Evolutionary conservation across 2,797 vertebrate species (phyloP).

Genomic region (Sebastes cheni): DNA sequence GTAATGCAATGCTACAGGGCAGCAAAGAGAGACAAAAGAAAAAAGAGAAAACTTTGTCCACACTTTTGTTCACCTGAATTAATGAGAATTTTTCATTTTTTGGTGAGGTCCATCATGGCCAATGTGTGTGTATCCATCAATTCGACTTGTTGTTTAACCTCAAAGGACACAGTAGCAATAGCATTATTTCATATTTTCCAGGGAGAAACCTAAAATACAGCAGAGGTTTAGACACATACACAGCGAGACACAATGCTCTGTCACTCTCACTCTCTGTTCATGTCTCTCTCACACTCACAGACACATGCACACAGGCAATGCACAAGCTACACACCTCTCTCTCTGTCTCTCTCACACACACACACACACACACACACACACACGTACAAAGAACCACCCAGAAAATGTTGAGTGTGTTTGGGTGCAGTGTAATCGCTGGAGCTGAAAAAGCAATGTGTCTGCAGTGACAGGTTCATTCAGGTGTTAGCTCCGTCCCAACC

Average conservation of each 20-base stretch:
- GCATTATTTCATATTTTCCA: slow-evolving; percentile 57
- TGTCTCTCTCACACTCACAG: slow-evolving; percentile 52
- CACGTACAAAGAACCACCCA: slow-evolving; percentile 39
- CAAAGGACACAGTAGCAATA: slow-evolving; percentile 52
- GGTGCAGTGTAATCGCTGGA: slow-evolving; percentile 77
- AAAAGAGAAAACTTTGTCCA: background rate
- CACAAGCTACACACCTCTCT: slow-evolving; percentile 36
- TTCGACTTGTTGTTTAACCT: slow-evolving; percentile 57
- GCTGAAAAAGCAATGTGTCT: slow-evolving; percentile 82
- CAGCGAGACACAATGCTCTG: slow-evolving; percentile 43
- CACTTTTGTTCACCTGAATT: background rate
- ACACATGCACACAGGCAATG: slow-evolving; percentile 33
- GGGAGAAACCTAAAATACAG: slow-evolving; percentile 41
- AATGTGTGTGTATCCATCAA: slow-evolving; percentile 32
- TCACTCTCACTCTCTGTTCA: slow-evolving; percentile 52
- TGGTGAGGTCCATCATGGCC: background rate
- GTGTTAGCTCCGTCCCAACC: slow-evolving; percentile 74
- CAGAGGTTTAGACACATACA: slow-evolving; percentile 53
- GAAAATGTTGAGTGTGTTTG: slow-evolving; percentile 67
- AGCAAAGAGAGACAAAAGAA: background rate
- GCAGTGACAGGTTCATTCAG: slow-evolving; percentile 83
- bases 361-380: slow-evolving; percentile 25
- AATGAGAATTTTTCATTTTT: background rate
- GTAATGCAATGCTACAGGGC: background rate
- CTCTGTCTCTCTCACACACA: background rate